Percentiles rank a stretch among this genome's conserved stretches.
Conservation (phyloP, 2,113 vertebrate species). For the Natator depressus region DNA sequence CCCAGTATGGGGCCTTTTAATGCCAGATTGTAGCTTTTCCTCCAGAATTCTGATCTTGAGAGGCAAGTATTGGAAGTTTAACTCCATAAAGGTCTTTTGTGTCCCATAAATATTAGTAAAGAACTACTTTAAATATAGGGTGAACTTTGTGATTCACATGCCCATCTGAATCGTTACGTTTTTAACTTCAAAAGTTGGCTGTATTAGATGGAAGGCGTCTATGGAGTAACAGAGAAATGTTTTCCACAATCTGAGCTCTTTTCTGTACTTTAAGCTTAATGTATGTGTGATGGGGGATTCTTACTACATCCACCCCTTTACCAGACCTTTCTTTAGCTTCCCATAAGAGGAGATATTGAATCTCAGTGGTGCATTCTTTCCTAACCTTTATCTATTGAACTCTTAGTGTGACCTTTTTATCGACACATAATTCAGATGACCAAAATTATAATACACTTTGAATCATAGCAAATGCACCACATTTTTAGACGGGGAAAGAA, state of each 20-base stretch:
- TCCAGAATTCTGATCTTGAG: not conserved
- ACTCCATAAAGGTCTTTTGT: not conserved
- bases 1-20: not conserved
- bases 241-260: not conserved
- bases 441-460: not conserved
- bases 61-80: not conserved
- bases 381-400: not conserved
- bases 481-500: not conserved
- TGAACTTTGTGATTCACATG: not conserved
- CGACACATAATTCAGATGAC: not conserved
- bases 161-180: not conserved
- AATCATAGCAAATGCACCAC: not conserved
- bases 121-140: not conserved
- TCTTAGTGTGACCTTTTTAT: not conserved
- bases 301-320: not conserved
- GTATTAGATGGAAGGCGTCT: not conserved
- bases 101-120: not conserved
- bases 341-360: not conserved
- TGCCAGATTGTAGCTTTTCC: not conserved
- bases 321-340: not conserved
- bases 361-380: not conserved
- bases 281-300: not conserved
- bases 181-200: not conserved
- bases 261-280: not conserved
- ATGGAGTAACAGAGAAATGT: not conserved